Evolutionary conservation across 2,888 invertebrate species (phyloP), one percentile per base, ranked within the genome.

Genomic region (Leucophora obtusa): DNA sequence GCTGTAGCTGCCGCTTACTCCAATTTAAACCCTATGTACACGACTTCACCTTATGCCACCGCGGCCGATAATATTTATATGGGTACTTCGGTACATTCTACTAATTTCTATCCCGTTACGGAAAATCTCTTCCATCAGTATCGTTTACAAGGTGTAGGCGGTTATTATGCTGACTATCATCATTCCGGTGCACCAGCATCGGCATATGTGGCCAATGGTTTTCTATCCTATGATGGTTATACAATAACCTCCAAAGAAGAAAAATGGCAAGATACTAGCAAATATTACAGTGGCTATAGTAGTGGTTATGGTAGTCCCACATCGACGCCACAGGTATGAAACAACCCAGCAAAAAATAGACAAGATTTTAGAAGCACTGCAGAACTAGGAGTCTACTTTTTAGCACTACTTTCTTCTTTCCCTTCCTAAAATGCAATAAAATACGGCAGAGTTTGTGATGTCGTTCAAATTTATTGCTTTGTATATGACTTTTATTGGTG

Each of bases 121-220:
- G 96, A 97, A 86, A 96, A 96, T 87, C 92, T 97, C 86, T 97
- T 97, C 92, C 95, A 96, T 88, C 96, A 97, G 90, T 97, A 97
- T 90, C 93, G 97, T 83, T 95, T 96, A n/a, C 90, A 97, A 62
- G 95, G 96, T 50, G 88, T 89, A 51, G 89, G 90, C n/a, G 96
- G 97, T 89, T 95, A 95, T 86, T 94, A 95, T 0, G 94, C 95
- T 59, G 95, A 95, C 85, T 94, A 94, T 85, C 94, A 95, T 84
- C 93, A 94, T 54, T 92, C 95, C 8, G 92, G 94, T 3, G 86
- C 87, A 1, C 86, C 89, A 0, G 86, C 88, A 7, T 91, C 92
- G 70, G 91, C 93, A 1, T 95, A 95, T 86, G 93, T 95, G 75
- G 94, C 95, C 54, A 96, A 96, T 86, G 96, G 96, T 5, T 97